Evolutionary conservation across 2,797 vertebrate genomes (phyloP).

Genomic region (Helicolenus hilgendorfi): DNA sequence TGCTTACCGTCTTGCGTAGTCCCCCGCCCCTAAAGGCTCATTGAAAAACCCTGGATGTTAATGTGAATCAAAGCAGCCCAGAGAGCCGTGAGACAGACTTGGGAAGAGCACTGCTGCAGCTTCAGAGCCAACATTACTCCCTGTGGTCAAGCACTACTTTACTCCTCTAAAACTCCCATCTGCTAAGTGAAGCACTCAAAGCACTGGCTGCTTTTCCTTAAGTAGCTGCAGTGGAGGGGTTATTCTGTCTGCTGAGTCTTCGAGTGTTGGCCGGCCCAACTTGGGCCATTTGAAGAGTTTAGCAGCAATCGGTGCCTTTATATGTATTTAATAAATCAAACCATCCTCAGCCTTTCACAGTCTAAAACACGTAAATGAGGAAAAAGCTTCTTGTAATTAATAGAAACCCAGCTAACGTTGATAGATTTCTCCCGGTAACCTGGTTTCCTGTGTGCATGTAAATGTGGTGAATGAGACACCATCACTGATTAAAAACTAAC

Average conservation of each 20-base stretch:
- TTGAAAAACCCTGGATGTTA: too few species aligned
- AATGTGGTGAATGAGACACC: neutral
- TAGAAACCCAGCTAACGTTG: neutral
- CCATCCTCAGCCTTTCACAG: neutral
- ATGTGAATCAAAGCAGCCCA: neutral
- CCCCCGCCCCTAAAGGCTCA: too few species aligned
- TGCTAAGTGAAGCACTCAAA: conserved; percentile 8
- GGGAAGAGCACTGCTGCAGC: neutral
- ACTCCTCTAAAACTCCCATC: conserved; percentile 1
- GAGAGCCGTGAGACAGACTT: neutral
- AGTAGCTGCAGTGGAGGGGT: neutral
- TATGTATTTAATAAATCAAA: neutral
- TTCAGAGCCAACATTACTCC: neutral
- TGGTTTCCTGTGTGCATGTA: neutral
- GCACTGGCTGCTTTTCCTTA: neutral
- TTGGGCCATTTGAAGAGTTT: neutral
- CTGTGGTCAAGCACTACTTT: conserved; percentile 11
- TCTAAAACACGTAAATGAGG: neutral
- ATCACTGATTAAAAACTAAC: neutral
- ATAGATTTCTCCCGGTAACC: neutral
- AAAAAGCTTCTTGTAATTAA: neutral
- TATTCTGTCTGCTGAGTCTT: neutral
- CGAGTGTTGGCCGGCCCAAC: neutral
- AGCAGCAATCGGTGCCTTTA: neutral
- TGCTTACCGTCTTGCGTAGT: too few species aligned